Evolutionary conservation across 1,140 invertebrate species (phyloP), one percentile per base, ranked within the genome.

Genomic region (Hydropsyche tenuis): DNA sequence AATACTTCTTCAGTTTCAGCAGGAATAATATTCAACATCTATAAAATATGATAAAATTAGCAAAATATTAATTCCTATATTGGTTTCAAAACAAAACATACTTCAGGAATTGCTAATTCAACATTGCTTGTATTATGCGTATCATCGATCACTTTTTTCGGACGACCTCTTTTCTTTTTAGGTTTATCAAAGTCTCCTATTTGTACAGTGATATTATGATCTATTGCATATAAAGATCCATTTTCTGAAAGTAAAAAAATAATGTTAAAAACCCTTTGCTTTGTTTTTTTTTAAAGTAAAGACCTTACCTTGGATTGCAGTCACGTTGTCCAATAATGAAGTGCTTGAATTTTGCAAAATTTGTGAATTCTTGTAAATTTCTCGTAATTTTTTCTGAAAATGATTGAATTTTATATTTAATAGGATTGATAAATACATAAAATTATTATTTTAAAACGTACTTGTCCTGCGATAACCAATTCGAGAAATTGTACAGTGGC

Each of bases 401-500:
- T 37, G 30, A 37, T 9, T 37, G 30, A 37, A 37, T 37, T 22
- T 23, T 16, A 16, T 51, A 4, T 51, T 63, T 63, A 51, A 51
- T 51, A 16, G 3, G 14, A 51, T n/a, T 16, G 46, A 51, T 37
- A 5, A 16, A 14, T 20, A 14, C 46, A 51, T 51, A 14, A 51
- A 51, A 51, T 5, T 16, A n/a, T 16, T 20, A 51, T 16, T 5
- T 51, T 51, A 16, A 16, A 68, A 77, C 68, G 75, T 79, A 85
- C 85, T 79, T 92, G 91, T 6, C 91, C 91, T 78, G 87, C 86
- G 43, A 91, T 86, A 75, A 92, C 85, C 7, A 91, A 80, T 68
- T 91, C 88, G 78, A 92, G 87, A 83, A 92, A 92, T 78, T 90
- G 88, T 56, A 89, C 87, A 25, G 90, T 91, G 12, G 90, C 86